Evolutionary conservation across 1,140 invertebrate species (phyloP).

Genomic region (Drosophila carrolli): DNA sequence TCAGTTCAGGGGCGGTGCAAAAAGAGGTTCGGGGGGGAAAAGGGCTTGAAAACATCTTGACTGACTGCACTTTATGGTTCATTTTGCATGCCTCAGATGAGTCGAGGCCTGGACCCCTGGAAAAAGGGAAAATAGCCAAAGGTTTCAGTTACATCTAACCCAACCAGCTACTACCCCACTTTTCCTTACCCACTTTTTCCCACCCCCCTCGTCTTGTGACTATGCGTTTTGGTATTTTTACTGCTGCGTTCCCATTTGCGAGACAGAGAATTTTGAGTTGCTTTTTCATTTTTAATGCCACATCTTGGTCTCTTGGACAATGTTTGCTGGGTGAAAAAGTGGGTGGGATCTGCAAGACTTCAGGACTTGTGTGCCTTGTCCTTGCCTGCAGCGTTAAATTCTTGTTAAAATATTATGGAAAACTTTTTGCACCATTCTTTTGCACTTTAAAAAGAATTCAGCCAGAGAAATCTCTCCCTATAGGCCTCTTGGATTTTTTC

Average conservation of each 20-base stretch:
- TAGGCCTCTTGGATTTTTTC: not conserved
- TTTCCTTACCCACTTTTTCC: not conserved
- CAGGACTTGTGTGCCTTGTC: conserved; percentile 50
- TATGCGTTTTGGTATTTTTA: conserved; percentile 69
- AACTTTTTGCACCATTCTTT: conserved; percentile 56
- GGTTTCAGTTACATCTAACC: conserved; percentile 27
- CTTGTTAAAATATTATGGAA: conserved; percentile 72
- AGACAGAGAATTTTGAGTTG: conserved; percentile 52
- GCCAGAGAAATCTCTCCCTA: conserved; percentile 16
- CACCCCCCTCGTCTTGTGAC: conserved; percentile 17
- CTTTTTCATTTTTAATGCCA: conserved; percentile 66
- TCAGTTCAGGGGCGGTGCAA: not conserved
- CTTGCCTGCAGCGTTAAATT: conserved; percentile 75
- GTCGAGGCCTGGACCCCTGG: conserved; percentile 6
- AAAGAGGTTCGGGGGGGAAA: not conserved
- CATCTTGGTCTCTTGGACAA: conserved; percentile 56
- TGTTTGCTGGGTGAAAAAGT: conserved; percentile 12
- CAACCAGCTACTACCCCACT: not conserved
- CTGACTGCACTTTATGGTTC: conserved; percentile 58
- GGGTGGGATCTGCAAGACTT: conserved; percentile 2
- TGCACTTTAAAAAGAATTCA: conserved; percentile 40
- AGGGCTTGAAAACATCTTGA: conserved; percentile 34
- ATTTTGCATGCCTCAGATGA: conserved; percentile 55
- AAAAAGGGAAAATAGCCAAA: not conserved
- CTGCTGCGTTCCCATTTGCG: conserved; percentile 58